Conservation (phyloP, 2,888 invertebrate genomes). For the Cistogaster globosa region DNA sequence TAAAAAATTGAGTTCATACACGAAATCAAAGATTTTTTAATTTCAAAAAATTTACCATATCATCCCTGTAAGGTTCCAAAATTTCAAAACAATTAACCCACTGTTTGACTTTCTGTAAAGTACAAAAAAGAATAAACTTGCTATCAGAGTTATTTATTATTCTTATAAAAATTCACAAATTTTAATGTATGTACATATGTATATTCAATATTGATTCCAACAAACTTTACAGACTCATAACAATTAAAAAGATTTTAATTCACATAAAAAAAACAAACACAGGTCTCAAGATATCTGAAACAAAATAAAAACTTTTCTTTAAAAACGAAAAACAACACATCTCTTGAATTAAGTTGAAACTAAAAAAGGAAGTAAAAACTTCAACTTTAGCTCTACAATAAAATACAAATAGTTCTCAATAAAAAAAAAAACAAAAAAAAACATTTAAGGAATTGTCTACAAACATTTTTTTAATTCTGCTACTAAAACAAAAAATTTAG, state of each 20-base stretch:
- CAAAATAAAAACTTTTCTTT: constrained; percentile 10
- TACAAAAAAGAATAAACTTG: too few relatives aligned
- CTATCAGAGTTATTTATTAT: too few relatives aligned
- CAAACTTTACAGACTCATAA: neutral
- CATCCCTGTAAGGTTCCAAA: too few relatives aligned
- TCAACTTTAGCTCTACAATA: neutral
- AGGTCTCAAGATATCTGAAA: neutral
- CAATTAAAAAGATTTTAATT: neutral
- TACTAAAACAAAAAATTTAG: constrained; percentile 27
- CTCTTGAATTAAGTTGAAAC: neutral
- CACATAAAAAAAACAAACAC: neutral
- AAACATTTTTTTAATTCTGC: neutral
- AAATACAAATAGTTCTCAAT: constrained; percentile 17
- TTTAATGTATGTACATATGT: too few relatives aligned
- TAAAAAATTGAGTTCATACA: too few relatives aligned
- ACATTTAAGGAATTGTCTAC: constrained; percentile 23
- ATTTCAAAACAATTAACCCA: too few relatives aligned
- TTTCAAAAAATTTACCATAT: too few relatives aligned
- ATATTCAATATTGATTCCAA: too few relatives aligned
- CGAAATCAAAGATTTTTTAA: too few relatives aligned
- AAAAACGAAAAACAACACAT: neutral
- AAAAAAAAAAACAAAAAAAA: too few relatives aligned
- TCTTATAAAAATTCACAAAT: too few relatives aligned
- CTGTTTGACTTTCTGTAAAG: too few relatives aligned
- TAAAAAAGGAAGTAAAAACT: constrained; percentile 7